Base-by-base conservation (phyloP, 2,797 vertebrate genomes). In the Oreonectes daqikongensis region DNA sequence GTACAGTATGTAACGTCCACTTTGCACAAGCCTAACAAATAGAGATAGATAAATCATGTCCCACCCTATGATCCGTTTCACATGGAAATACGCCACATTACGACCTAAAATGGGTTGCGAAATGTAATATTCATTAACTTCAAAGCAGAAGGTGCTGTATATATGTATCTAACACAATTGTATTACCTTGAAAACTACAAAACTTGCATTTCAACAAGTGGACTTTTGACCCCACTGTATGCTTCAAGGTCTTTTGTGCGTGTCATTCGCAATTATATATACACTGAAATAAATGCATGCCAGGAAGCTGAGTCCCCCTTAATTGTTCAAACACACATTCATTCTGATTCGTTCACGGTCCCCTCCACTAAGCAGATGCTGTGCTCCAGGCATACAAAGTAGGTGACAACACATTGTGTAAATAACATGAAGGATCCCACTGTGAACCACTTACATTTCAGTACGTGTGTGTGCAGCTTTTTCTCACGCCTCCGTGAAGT, bases 371-470 rank as follows among this genome's bases (percentile, higher is more conserved):
- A 82, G 83, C 79, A 81, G 76, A 84, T 89, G 88, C 78, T 65
- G 59, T 78, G 72, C 80, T 77, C 70, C 38, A 74, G 71, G 89
- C 88, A 92, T 91, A 90, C 87, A 87, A 90, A 92, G 74, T 86
- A 91, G 88, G 84, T 85, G 87, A 87, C 88, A 87, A 35, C 85
- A 84, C 78, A 52, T 59, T 75, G 80, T 79, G 66, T 82, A 78
- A 81, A 84, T 73, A 72, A 70, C 66, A 72, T 53, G 57, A 67
- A 72, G 40, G 32, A 24, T 40, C 40, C 48, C 12, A 20, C 57
- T 55, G 72, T 76, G 77, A 64, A 67, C 55, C 53, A 42, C 60
- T 78, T 60, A 72, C 46, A 63, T 69, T 74, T 67, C 46, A 75
- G 71, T 63, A 61, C 65, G 69, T 66, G 69, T 77, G 59, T 64